Conservation (phyloP, 2,113 vertebrate species). For the Arizona elegans region DNA sequence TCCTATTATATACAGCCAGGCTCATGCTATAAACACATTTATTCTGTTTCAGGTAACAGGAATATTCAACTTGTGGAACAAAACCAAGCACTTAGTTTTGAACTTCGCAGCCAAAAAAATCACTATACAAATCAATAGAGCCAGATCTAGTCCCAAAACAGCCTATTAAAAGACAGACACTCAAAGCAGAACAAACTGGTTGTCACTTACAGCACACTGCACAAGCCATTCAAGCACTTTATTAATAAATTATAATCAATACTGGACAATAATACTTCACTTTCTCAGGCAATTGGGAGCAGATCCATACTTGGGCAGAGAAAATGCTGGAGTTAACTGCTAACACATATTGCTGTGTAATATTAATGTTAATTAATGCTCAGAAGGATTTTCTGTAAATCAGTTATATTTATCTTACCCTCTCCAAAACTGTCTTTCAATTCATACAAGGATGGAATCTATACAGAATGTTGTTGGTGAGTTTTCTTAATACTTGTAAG, state of each 20-base stretch:
- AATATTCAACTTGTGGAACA: neutral
- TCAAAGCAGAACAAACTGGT: neutral
- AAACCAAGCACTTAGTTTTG: neutral
- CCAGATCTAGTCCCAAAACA: neutral
- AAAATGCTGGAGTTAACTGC: neutral
- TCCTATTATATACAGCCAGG: no score
- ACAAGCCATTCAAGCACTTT: neutral
- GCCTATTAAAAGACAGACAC: neutral
- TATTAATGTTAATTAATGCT: neutral
- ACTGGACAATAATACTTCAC: neutral
- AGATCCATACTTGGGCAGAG: neutral
- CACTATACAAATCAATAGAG: neutral
- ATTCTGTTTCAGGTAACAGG: neutral
- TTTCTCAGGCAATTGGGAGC: neutral
- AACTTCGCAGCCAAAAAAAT: neutral
- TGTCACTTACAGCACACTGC: neutral
- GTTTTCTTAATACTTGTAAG: neutral
- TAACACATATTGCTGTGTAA: neutral
- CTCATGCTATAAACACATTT: neutral
- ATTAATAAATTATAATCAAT: neutral
- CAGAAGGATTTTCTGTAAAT: neutral
- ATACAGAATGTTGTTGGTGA: neutral
- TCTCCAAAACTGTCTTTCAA: neutral
- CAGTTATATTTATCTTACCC: neutral
- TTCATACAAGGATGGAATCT: fast-evolving